A percentile compares a stretch with the other conserved stretches of the same genome.
phyloP scores from a whole-genome alignment of 2,113 vertebrate species.

The Gila orcuttii region DNA sequence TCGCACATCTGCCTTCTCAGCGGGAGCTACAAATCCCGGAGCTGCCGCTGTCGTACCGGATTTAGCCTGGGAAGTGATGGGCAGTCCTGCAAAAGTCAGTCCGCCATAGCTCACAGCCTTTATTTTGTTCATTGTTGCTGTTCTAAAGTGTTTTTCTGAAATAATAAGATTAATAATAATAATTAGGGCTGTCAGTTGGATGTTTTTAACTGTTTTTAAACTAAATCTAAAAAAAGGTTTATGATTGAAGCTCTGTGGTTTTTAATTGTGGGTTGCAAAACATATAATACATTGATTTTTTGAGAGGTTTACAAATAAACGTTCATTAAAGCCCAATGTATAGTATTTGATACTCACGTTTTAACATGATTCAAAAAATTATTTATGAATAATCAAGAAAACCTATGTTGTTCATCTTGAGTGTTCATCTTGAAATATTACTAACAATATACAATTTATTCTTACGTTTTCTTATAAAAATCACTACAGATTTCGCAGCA shows the following conservation, averaged over 20 bases:
- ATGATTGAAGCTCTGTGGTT: background rate
- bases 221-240: background rate
- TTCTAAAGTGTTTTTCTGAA: background rate
- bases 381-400: background rate
- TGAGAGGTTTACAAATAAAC: background rate
- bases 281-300: background rate
- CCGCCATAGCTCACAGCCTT: background rate
- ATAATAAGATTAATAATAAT: background rate
- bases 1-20: constrained; percentile 93
- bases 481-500: background rate
- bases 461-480: background rate
- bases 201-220: background rate
- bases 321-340: background rate
- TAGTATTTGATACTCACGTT: background rate
- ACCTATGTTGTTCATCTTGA: background rate
- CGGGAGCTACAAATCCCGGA: constrained; percentile 90
- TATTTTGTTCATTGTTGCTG: background rate
- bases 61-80: constrained; percentile 88
- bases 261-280: background rate
- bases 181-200: background rate
- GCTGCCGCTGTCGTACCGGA: constrained; percentile 91
- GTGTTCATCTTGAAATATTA: background rate
- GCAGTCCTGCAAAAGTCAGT: constrained; percentile 97
- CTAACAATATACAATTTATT: background rate
- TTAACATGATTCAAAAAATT: background rate